Evolutionary conservation across 2,113 vertebrate species (phyloP).

Genomic region (Pristiophorus japonicus): DNA sequence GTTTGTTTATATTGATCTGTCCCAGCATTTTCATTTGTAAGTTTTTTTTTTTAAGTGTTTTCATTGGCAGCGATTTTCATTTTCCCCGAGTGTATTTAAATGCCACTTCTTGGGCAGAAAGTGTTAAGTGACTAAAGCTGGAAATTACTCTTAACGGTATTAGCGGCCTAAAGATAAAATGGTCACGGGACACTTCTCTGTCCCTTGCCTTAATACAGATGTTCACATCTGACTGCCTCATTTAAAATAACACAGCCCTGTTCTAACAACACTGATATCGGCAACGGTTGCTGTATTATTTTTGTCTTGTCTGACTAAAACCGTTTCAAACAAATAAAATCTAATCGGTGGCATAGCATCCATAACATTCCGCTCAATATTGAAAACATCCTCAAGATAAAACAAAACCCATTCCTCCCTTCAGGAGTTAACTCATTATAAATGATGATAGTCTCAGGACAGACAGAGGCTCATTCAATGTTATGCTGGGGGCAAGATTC

Average conservation of each 20-base stretch:
- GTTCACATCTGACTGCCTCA: not conserved
- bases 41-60: not conserved
- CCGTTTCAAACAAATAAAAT: not conserved
- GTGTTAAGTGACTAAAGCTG: not conserved
- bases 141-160: not conserved
- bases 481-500: not conserved
- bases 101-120: not conserved
- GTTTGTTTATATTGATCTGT: not conserved
- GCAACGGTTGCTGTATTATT: not conserved
- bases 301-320: not conserved
- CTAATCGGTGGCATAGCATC: not conserved
- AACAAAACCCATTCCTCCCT: not conserved
- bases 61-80: not conserved
- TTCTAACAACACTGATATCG: not conserved
- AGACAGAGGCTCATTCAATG: not conserved
- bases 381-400: too few relatives aligned
- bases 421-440: not conserved
- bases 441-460: not conserved
- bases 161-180: not conserved
- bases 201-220: not conserved
- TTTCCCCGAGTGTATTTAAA: not conserved
- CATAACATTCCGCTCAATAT: not conserved
- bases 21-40: not conserved
- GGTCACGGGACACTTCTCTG: too few relatives aligned
- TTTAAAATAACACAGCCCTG: not conserved